Evolutionary conservation across 2,888 invertebrate species (phyloP).

Genomic region (Sclerodermus sp.): DNA sequence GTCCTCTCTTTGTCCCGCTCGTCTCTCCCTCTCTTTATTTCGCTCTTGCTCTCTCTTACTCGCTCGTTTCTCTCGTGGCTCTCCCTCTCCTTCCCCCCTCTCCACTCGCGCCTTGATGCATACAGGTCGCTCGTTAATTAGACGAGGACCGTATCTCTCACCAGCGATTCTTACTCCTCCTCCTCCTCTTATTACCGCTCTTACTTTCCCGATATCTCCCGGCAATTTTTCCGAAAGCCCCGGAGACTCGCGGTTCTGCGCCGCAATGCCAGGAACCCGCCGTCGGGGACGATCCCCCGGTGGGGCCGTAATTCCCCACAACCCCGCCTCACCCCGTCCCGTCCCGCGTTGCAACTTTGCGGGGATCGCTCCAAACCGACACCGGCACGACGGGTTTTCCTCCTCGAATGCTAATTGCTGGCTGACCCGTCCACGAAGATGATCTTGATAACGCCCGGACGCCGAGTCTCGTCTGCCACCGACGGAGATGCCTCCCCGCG

Average conservation of each 20-base stretch:
- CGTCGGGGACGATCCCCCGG: too few relatives aligned
- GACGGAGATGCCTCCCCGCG: too few relatives aligned
- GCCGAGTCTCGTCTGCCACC: neutral
- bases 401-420: neutral
- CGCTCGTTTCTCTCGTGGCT: neutral
- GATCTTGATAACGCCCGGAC: constrained; percentile 16
- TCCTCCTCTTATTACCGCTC: constrained; percentile 37
- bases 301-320: too few relatives aligned
- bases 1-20: constrained; percentile 3
- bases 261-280: too few relatives aligned
- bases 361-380: constrained; percentile 22
- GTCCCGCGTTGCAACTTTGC: too few relatives aligned
- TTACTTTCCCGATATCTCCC: constrained; percentile 18
- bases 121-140: constrained; percentile 35
- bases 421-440: too few relatives aligned
- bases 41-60: constrained; percentile 1
- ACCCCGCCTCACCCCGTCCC: too few relatives aligned
- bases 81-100: constrained; percentile 1
- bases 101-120: constrained; percentile 5
- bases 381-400: neutral
- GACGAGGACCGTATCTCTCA: constrained; percentile 18
- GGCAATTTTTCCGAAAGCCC: too few relatives aligned
- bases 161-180: constrained; percentile 5
- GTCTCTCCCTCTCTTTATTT: constrained; percentile 4
- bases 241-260: too few relatives aligned